A percentile compares a stretch with the other conserved stretches of the same genome.
phyloP scores from a whole-genome alignment of 2,888 invertebrate species.

The Belgica antarctica region DNA sequence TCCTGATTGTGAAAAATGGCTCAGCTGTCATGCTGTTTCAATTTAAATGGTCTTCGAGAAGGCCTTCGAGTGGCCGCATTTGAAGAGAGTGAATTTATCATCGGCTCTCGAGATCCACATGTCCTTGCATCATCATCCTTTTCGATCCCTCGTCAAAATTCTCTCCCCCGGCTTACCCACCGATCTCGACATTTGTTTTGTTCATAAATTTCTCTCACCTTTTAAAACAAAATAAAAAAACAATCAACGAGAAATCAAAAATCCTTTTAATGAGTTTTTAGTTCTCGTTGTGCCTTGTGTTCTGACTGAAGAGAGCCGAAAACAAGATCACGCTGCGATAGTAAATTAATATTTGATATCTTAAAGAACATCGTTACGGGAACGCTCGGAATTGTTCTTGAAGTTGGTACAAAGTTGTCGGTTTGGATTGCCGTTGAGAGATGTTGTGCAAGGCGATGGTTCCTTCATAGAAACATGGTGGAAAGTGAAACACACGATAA shows the following conservation, averaged over 20 bases:
- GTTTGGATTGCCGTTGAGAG: no score
- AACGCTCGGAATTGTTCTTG: background rate
- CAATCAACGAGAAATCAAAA: conserved; percentile 35
- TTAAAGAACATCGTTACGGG: background rate
- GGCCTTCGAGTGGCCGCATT: background rate
- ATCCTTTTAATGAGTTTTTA: conserved; percentile 41
- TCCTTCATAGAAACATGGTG: no score
- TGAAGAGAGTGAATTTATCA: no score
- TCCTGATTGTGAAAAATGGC: conserved; percentile 41
- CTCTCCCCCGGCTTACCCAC: background rate
- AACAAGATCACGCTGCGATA: conserved; percentile 32
- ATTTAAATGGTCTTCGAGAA: conserved; percentile 15
- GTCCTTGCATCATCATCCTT: conserved; percentile 38
- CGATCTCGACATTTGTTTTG: no score
- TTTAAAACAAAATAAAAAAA: conserved; percentile 20
- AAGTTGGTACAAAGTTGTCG: background rate
- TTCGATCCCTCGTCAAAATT: conserved; percentile 30
- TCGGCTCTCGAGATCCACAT: conserved; percentile 3
- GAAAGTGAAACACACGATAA: no score
- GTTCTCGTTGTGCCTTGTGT: background rate
- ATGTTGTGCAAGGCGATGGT: no score
- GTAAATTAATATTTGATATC: conserved; percentile 16
- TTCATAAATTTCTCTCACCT: conserved; percentile 32
- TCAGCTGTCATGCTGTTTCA: conserved; percentile 38
- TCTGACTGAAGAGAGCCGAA: background rate